Base-by-base conservation (phyloP, 2,888 invertebrate genomes). In the Lepeophtheirus nordmannii region DNA sequence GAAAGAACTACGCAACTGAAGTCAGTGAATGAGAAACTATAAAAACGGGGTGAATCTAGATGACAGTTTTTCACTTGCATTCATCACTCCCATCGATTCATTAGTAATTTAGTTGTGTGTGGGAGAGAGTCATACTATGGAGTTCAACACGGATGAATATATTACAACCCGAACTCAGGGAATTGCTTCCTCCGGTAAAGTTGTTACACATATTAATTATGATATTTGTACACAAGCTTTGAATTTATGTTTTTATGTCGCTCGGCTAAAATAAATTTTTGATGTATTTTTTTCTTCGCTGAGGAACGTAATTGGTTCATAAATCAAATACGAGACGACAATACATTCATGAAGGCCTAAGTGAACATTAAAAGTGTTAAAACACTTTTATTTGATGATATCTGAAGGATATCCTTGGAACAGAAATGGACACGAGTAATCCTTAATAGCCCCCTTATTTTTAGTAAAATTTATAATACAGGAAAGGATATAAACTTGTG, bases 91-190 rank as follows among this genome's bases (percentile, higher is more conserved):
- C 63, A 9, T 46, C 67, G 39, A 66, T 23, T 62, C 65, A 46
- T 58, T 67, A 20, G 57, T 68, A 14, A 67, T 67, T 40, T 68
- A 68, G 37, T 69, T 67, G 69, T 62, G 30, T 30, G 30, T 30
- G 30, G 3, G 7, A 30, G 2, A 30, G 30, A 30, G 30, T 30
- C 30, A 2, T 30, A 30, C 30, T 30, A 30, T 68, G 22, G 69
- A 69, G 40, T 68, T 68, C 14, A 65, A 67, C 62, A 46, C 68
- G 23, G 68, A 67, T 23, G 68, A 69, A 38, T 69, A 59, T 67
- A 14, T 23, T 53, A 57, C 59, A 69, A 30, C 60, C 59, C 30
- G 53, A 14, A 11, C 53, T 46, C 53, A 46, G 53, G 53, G 53
- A 46, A 46, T 46, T 46, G 53, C 53, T 46, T 46, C 30, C 53